Evolutionary conservation across 2,797 vertebrate species (phyloP), one percentile per base, ranked within the genome.

Genomic region (Momotus momota): DNA sequence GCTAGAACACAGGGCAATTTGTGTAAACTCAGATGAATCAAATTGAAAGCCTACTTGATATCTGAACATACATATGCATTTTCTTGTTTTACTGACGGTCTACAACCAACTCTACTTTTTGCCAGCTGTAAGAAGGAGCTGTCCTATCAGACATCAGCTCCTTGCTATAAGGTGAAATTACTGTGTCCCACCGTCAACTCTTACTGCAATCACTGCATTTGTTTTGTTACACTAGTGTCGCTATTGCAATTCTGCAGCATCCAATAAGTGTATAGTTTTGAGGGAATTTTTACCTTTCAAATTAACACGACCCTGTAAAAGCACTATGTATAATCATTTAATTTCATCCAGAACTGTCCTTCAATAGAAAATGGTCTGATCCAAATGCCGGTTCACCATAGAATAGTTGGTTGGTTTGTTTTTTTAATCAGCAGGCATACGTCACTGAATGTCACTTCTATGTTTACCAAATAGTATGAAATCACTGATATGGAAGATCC

Each of bases 401-500:
- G 23, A 81, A 3, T 13, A 15, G 31, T 20, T 48, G 31, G 15
- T 67, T 13, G 26, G 26, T 15, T 18, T 69, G 17, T 29, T 27
- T 7, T 48, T 51, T 3, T 57, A 72, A 78, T 70, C 91, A 96
- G 78, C 74, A 85, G 86, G 65, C 75, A 81, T 61, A 58, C 46
- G 87, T 93, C 83, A 69, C n/a, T 78, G 84, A 26, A 51, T 95
- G 83, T 89, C 90, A 91, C 81, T 92, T 96, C 93, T 96, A 74
- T 87, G 83, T 96, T 96, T 96, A 93, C 83, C 74, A 92, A 96
- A 95, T 52, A 92, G 61, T 71, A 90, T 95, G 83, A 96, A 97
- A 96, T 77, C 88, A 92, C 93, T 95, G 90, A 89, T 88, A 93
- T 4, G 54, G 95, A 95, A 92, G 96, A 96, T 93, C 74, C 83